Evolutionary conservation across 2,888 invertebrate species (phyloP).

Genomic region (Andrena dorsata): DNA sequence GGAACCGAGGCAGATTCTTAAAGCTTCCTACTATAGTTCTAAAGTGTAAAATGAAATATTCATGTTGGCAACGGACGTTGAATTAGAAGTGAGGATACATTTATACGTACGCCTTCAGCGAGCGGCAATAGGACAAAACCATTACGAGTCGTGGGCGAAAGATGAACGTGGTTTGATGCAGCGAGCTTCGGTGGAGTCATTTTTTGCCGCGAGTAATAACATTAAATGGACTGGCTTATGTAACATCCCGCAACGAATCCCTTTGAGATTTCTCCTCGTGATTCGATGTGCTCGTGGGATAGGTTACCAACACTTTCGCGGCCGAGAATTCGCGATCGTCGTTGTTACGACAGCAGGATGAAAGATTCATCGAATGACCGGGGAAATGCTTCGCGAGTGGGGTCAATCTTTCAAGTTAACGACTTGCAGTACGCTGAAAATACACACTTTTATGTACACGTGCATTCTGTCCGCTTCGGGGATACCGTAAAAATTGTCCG

Average conservation of each 20-base stretch:
- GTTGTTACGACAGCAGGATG: slow-evolving; percentile 70
- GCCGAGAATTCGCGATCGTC: slow-evolving; percentile 63
- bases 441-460: slow-evolving; percentile 30
- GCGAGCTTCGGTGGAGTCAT: slow-evolving; percentile 16
- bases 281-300: slow-evolving; percentile 60
- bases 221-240: slow-evolving; percentile 73
- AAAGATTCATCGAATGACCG: slow-evolving; percentile 77
- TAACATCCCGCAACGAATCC: slow-evolving; percentile 69
- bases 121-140: slow-evolving; percentile 19
- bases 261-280: slow-evolving; percentile 62
- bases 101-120: not conserved
- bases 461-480: slow-evolving; percentile 33
- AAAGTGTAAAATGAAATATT: slow-evolving; percentile 6
- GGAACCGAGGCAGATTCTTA: too few relatives aligned
- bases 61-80: not conserved
- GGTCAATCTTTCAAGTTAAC: slow-evolving; percentile 57
- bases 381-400: slow-evolving; percentile 59
- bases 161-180: slow-evolving; percentile 12
- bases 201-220: slow-evolving; percentile 65
- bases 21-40: not conserved
- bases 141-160: not conserved
- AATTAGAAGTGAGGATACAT: not conserved
- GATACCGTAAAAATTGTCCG: slow-evolving; percentile 61
- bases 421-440: slow-evolving; percentile 46
- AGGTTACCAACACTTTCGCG: slow-evolving; percentile 34